A percentile compares a stretch with the other conserved stretches of the same genome.
These are phyloP conservation scores for Elysia chlorotica DNA, from an alignment of 1,140 invertebrate species.

Conservation along the genomic window DNA sequence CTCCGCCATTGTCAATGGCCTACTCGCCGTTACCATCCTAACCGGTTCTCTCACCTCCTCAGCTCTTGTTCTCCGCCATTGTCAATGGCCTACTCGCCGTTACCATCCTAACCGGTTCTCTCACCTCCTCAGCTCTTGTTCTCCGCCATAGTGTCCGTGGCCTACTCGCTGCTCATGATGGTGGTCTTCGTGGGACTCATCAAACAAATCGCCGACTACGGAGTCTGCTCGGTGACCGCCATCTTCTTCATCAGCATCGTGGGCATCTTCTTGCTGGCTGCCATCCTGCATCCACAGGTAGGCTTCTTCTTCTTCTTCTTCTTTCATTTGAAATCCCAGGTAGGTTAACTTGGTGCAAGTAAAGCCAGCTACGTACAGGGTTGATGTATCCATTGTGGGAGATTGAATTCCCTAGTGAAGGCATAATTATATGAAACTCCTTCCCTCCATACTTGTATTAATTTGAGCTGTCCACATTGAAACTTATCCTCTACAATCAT, in stretches of 20 bases:
- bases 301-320: too few species aligned
- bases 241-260: constrained; percentile 46
- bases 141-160: constrained; percentile 44
- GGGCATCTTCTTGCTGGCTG: constrained; percentile 69
- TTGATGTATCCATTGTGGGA: too few species aligned
- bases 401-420: too few species aligned
- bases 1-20: neutral
- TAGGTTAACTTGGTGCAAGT: too few species aligned
- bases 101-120: neutral
- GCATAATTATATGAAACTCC: too few species aligned
- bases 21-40: neutral
- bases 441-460: too few species aligned
- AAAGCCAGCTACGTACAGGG: too few species aligned
- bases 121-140: constrained; percentile 37
- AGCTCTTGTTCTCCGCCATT: constrained; percentile 48
- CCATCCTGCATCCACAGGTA: constrained; percentile 80
- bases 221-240: constrained; percentile 47
- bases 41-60: constrained; percentile 13
- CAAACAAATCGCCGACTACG: constrained; percentile 43
- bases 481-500: too few species aligned
- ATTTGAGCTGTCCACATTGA: too few species aligned
- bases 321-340: too few species aligned
- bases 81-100: neutral
- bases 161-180: constrained; percentile 55
- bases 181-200: constrained; percentile 51